Base-by-base conservation (phyloP, 2,113 vertebrate species). In the Chaetodon auriga region DNA sequence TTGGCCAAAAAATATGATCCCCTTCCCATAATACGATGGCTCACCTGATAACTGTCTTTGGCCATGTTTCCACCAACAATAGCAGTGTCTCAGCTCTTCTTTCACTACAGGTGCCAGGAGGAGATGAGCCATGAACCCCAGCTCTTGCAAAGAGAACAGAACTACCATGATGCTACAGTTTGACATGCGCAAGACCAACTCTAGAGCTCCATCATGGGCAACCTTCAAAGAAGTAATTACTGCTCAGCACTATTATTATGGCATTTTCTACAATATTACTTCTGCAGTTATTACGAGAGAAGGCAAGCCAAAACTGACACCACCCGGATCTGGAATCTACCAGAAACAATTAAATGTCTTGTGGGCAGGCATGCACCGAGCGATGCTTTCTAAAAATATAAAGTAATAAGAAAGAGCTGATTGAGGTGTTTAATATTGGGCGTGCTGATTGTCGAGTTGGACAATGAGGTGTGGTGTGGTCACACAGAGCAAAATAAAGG, bases 401-500 rank as follows among this genome's bases (percentile, higher is more conserved):
- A 68, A 54, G 64, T n/a, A 41, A 71, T 18, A 18, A 16, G 18
- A 61, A 54, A 23, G 2, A 41, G 14, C 21, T 48, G 25, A 75
- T 25, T 30, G 63, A 79, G 35, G 71, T 58, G 38, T 81, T 81
- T 76, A 54, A 85, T 81, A 54, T 54, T 11, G 10, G 53, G n/a
- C 2, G 14, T 10, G 9, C 21, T 41, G 4, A 62, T 68, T 62
- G 63, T 11, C 11, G 43, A 43, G 30, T 36, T 54, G 51, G 41
- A 58, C 30, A 30, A 51, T 25, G 62, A 58, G 21, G 68, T 65
- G 68, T 23, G 54, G 38, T 46, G 60, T 46, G 70, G 64, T 55
- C 54, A 61, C 35, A 23, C 11, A 2, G 13, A 41, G 46, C 21
- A 36, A 75, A 61, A 69, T 14, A 36, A 19, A 64, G 65, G 25